phyloP scores from a whole-genome alignment of 2,797 vertebrate species.

The Scolopax bukidnonensis region DNA sequence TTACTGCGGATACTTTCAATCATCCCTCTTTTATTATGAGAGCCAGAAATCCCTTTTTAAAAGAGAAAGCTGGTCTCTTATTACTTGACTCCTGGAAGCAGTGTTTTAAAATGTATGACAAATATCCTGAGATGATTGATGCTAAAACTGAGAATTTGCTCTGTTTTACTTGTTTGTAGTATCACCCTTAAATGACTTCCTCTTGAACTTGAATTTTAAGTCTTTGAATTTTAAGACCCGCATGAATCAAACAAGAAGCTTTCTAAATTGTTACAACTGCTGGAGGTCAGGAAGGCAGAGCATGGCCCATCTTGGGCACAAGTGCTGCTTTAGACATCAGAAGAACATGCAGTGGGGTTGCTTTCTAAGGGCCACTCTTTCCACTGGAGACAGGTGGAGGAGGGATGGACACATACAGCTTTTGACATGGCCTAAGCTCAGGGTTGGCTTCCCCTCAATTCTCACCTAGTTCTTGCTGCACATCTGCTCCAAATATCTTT shows the following conservation, averaged over 20 bases:
- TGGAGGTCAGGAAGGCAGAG: fast-evolving
- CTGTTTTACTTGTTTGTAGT: neutral
- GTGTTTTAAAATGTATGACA: neutral
- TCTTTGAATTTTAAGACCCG: neutral
- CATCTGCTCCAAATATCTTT: neutral
- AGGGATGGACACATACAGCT: neutral
- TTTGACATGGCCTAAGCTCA: fast-evolving
- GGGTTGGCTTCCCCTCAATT: neutral
- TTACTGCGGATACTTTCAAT: neutral
- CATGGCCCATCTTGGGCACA: neutral
- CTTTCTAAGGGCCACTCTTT: neutral
- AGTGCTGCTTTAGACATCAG: neutral
- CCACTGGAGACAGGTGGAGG: neutral
- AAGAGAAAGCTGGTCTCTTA: neutral
- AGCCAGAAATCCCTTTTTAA: neutral
- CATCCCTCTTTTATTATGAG: neutral
- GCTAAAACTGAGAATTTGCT: neutral
- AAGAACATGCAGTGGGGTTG: neutral
- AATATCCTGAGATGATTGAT: neutral
- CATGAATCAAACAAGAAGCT: neutral
- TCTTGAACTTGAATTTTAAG: neutral
- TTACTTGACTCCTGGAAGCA: neutral
- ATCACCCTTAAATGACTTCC: neutral
- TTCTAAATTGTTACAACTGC: neutral
- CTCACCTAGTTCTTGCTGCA: neutral